Evolutionary conservation across 2,797 vertebrate genomes (phyloP), one percentile per base, ranked within the genome.

Genomic region (Pipistrellus pipistrellus): DNA sequence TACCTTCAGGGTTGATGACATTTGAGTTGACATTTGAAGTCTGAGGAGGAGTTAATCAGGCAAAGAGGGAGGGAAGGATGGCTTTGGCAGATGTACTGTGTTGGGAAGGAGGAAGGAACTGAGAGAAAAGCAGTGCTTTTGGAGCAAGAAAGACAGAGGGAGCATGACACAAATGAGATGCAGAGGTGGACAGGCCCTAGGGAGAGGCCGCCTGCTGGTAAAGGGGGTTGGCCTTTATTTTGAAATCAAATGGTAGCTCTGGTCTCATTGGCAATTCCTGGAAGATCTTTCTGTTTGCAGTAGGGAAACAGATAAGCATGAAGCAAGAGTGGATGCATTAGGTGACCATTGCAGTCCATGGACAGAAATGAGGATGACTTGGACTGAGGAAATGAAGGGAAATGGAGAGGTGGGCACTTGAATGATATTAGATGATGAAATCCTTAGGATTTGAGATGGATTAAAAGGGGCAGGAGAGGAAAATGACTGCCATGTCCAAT

Each of bases 1-100:
- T 57, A 44, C 21, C 51, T 93, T 83, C 17, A 57, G 46, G 13
- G 62, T 46, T 51, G 23, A 44, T 71, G 46, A 77, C 59, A 32
- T 92, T 62, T 92, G 80, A 89, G n/a, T 13, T 95, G 62, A 75
- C 35, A 55, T 68, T 55, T 82, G 10, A 76, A 92, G 71, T 72
- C 32, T 75, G 3, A 75, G 44, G 80, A 91, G 75, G 46, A 46
- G 21, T 71, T 73, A 77, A 38, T 15, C 12, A 71, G 66, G 8
- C 51, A 72, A 46, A 53, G 57, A 73, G 14, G 8, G 18, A 48
- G 48, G n/a, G 12, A 25, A 75, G 35, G n/a, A 35, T 68, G 62
- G 62, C 44, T 83, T 68, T 35, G 12, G 13, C 62, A 25, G 11
- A 32, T 15, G 48, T 77, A 25, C 75, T 77, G 48, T 35, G 2